Evolutionary conservation across 2,113 vertebrate genomes (phyloP).

Genomic region (Probosciger aterrimus): DNA sequence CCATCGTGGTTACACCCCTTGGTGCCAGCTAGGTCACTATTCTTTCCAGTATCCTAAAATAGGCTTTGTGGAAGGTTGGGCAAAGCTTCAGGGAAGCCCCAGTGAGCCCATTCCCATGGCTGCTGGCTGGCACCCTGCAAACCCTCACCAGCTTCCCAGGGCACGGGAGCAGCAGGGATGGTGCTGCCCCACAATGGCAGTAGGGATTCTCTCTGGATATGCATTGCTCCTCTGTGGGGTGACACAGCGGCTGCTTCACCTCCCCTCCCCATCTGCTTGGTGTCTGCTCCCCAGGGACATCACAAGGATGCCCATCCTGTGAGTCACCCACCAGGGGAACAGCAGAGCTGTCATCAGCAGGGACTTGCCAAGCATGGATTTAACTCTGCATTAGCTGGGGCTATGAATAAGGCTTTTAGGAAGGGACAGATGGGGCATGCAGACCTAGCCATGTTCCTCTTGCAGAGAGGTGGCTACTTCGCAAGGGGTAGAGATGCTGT

Average conservation of each 20-base stretch:
- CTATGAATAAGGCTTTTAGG: background rate
- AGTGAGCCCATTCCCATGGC: fast-evolving
- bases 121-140: fast-evolving
- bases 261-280: background rate
- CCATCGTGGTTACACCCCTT: fast-evolving
- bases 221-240: background rate
- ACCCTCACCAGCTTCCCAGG: too few relatives aligned
- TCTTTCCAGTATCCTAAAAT: background rate
- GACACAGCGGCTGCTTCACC: background rate
- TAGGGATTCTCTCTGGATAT: background rate
- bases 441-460: background rate
- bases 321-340: background rate
- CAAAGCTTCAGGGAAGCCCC: background rate
- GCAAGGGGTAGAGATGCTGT: background rate
- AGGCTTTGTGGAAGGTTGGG: background rate
- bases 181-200: background rate
- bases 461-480: background rate
- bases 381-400: background rate
- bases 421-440: background rate
- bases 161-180: background rate
- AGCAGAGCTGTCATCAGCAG: background rate
- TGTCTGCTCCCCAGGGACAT: background rate
- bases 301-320: background rate
- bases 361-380: background rate
- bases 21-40: background rate